phyloP scores from a whole-genome alignment of 2,113 vertebrate genomes.

The Chelonoidis abingdonii region DNA sequence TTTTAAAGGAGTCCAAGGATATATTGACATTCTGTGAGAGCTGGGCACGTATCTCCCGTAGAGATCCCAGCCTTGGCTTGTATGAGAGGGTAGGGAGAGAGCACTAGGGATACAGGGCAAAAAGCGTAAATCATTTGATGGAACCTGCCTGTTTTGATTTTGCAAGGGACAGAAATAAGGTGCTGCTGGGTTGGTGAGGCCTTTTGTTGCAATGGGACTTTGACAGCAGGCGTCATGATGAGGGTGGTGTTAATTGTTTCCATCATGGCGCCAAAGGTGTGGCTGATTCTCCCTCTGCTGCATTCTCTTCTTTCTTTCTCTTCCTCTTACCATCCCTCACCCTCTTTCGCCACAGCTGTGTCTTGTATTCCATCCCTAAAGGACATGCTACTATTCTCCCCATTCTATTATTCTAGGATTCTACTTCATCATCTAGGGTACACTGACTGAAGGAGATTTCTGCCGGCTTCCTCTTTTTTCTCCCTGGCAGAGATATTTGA shows the following conservation, averaged over 20 bases:
- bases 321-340: neutral
- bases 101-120: rapidly evolving
- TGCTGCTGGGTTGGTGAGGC: rapidly evolving
- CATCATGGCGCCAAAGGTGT: neutral
- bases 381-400: neutral
- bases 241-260: neutral
- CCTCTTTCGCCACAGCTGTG: neutral
- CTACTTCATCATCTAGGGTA: neutral
- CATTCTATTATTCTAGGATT: rapidly evolving
- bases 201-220: neutral
- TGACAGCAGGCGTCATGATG: neutral
- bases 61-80: neutral
- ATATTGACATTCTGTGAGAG: neutral
- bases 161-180: neutral
- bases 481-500: neutral
- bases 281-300: neutral
- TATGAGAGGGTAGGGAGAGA: rapidly evolving
- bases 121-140: rapidly evolving
- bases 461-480: neutral
- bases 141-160: neutral
- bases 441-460: neutral
- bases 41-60: neutral
- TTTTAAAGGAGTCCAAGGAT: neutral
- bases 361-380: neutral
- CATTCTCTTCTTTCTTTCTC: neutral